Conservation (phyloP, 2,888 invertebrate species). For the Eupithecia centaureata region DNA sequence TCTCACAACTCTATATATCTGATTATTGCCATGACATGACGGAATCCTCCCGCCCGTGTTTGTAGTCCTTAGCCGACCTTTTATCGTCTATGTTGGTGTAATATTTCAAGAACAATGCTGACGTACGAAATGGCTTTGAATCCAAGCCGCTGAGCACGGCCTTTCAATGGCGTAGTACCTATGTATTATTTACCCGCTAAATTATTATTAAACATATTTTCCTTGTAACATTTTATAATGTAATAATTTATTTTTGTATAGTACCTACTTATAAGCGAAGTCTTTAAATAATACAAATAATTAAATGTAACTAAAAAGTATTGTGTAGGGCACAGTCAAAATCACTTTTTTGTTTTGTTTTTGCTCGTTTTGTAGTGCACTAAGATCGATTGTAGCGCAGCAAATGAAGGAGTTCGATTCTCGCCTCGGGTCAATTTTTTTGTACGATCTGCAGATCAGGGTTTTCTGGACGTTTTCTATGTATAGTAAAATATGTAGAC, state of each 20-base stretch:
- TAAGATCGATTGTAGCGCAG: no score
- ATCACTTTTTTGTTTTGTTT: no score
- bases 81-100: background rate
- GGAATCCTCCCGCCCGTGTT: background rate
- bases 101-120: conserved; percentile 51
- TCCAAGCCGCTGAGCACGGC: conserved; percentile 42
- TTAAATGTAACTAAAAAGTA: background rate
- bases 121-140: conserved; percentile 50
- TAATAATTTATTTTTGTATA: background rate
- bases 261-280: background rate
- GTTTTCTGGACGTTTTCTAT: no score
- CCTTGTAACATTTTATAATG: conserved; percentile 10
- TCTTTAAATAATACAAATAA: background rate
- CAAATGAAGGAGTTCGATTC: no score
- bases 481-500: no score
- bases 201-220: conserved; percentile 25
- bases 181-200: conserved; percentile 34
- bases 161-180: conserved; percentile 38
- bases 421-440: no score
- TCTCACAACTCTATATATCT: no score
- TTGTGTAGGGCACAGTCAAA: no score
- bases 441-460: no score
- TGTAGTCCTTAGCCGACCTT: background rate
- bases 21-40: no score
- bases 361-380: no score